Percentiles rank a stretch among this genome's conserved stretches.
Conservation (phyloP, 2,888 invertebrate species). For the Eudasyphora cyanicolor region DNA sequence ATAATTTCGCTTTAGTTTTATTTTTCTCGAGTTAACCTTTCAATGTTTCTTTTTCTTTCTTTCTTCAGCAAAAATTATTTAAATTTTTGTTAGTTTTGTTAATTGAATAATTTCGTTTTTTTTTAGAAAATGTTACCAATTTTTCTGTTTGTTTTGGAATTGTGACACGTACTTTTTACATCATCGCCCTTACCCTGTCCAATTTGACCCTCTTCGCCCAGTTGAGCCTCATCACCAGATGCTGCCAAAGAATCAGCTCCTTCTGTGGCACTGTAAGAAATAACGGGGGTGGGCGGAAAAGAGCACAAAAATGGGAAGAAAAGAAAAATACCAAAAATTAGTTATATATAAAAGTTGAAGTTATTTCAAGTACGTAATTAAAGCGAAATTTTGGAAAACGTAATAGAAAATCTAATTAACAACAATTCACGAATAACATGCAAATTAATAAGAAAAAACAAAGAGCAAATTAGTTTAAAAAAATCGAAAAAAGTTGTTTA, state of each 20-base stretch:
- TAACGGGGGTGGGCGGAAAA: slow-evolving; percentile 33
- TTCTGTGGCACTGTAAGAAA: slow-evolving; percentile 88
- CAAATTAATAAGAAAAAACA: slow-evolving; percentile 32
- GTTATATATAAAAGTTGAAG: not conserved
- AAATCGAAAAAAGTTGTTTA: slow-evolving; percentile 6
- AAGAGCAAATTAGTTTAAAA: not conserved
- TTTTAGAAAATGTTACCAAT: slow-evolving; percentile 67
- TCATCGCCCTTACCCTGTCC: slow-evolving; percentile 84
- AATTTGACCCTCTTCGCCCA: slow-evolving; percentile 88
- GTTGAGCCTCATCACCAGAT: slow-evolving; percentile 88
- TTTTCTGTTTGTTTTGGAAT: slow-evolving; percentile 69
- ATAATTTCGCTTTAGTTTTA: slow-evolving; percentile 27
- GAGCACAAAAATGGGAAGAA: too few species aligned
- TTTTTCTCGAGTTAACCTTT: slow-evolving; percentile 36
- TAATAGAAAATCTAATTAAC: slow-evolving; percentile 6
- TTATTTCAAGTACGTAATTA: not conserved
- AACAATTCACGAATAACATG: slow-evolving; percentile 20
- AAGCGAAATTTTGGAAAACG: not conserved
- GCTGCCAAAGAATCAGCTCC: slow-evolving; percentile 94
- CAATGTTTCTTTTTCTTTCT: not conserved
- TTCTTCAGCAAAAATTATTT: slow-evolving; percentile 8
- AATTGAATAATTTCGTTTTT: slow-evolving; percentile 39
- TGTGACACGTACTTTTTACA: slow-evolving; percentile 76
- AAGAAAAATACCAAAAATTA: slow-evolving; percentile 23
- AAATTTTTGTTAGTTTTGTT: slow-evolving; percentile 50